Base-by-base conservation (phyloP, 2,797 vertebrate genomes). In the Tympanoctomys barrerae region DNA sequence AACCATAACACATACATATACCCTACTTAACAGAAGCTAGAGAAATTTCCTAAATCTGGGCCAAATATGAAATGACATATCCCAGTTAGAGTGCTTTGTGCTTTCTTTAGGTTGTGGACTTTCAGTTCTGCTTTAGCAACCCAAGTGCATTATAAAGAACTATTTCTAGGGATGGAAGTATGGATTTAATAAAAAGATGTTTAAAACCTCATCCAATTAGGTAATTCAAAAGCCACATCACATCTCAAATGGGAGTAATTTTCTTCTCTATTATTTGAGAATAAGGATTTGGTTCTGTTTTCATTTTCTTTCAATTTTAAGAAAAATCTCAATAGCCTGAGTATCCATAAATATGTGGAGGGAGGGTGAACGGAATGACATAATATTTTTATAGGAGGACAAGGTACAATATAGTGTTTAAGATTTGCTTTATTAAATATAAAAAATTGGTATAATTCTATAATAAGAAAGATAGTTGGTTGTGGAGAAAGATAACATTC, bases 191-290 rank as follows among this genome's bases (percentile, higher is more conserved):
- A 5, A 92, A 68, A 94, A 93, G 57, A 39, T 92, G 66, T 71
- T 77, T 12, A 83, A 71, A 80, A 54, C 88, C n/a, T 33, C 84
- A 31, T 87, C 52, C 33, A 8, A 62, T 52, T 79, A 87, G 6
- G 22, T 39, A 90, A 12, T 64, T 46, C 85, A 61, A 89, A 61
- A 89, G 22, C 42, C 79, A 24, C 26, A 1, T 42, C 54, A 42
- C 26, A 75, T 96, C n/a, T 70, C 89, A 94, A 62, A n/a, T 92
- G 36, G 59, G 13, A 92, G 31, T 85, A 16, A 64, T 92, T 94
- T 83, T 66, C 19, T 42, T 64, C 46, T 13, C 3, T 78, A 61
- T 90, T 64, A 61, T 64, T 79, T 94, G 26, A 97, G 75, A 95
- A 93, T 81, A 71, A 46, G 3, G 2, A 66, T 84, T 96, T 87